These are phyloP conservation scores for Laterallus jamaicensis DNA, from an alignment of 2,113 vertebrate genomes.

Conservation along the genomic window DNA sequence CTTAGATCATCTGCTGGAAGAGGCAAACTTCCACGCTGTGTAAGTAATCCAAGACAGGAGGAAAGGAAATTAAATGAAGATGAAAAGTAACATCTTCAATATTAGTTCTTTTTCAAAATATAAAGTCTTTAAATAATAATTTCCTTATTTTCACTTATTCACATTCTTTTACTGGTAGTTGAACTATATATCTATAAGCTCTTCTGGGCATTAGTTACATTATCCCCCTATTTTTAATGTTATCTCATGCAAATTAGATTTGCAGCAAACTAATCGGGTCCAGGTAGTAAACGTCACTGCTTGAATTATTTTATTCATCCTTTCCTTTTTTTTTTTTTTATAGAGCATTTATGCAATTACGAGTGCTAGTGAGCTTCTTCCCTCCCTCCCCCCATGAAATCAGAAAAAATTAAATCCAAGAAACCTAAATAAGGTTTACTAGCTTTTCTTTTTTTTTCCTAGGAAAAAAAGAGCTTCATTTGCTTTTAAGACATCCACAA, in stretches of 20 bases:
- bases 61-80: slow-evolving; percentile 6
- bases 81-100: slow-evolving; percentile 2
- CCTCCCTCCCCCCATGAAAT: slow-evolving; percentile 59
- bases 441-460: background rate
- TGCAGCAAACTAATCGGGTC: slow-evolving; percentile 52
- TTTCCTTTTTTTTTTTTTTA: slow-evolving; percentile 1
- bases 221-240: slow-evolving; percentile 33
- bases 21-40: background rate
- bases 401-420: slow-evolving; percentile 66
- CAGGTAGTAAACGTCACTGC: slow-evolving; percentile 59
- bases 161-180: background rate
- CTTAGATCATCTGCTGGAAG: slow-evolving; percentile 3
- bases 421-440: slow-evolving; percentile 34
- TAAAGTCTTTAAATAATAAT: background rate
- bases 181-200: background rate
- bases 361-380: slow-evolving; percentile 32
- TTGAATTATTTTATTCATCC: slow-evolving; percentile 65
- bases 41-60: background rate
- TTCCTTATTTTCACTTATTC: slow-evolving; percentile 11
- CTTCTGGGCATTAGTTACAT: slow-evolving; percentile 27
- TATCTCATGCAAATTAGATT: slow-evolving; percentile 53
- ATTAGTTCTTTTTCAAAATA: background rate
- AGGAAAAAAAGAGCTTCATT: background rate
- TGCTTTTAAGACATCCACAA: slow-evolving; percentile 2
- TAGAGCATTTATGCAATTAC: slow-evolving; percentile 60